Conservation (phyloP, 2,888 invertebrate genomes). For the Anthrax anthrax region DNA sequence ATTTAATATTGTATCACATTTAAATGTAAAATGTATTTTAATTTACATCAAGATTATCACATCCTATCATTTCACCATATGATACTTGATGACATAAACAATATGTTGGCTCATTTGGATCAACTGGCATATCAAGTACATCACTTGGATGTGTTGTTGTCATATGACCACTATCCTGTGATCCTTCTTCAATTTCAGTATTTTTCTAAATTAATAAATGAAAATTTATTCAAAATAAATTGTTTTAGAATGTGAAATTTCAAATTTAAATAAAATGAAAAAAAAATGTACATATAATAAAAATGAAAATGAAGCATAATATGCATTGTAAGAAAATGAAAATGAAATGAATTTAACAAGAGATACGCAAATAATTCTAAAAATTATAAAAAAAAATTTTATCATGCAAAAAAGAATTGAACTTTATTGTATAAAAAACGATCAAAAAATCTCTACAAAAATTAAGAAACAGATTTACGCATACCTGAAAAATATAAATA, state of each 20-base stretch:
- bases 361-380: no score
- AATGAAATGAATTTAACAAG: conserved; percentile 3
- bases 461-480: no score
- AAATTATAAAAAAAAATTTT: no score
- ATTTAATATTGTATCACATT: neutral
- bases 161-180: conserved; percentile 38
- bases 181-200: conserved; percentile 36
- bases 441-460: no score
- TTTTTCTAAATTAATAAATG: conserved; percentile 21
- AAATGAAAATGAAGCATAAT: conserved; percentile 2
- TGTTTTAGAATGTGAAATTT: no score
- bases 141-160: conserved; percentile 65
- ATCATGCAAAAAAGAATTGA: no score
- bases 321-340: conserved; percentile 6
- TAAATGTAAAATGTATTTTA: neutral
- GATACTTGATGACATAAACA: conserved; percentile 95
- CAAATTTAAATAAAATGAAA: neutral
- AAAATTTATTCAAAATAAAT: no score
- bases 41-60: conserved; percentile 64
- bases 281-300: neutral
- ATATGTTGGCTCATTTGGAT: conserved; percentile 98
- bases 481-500: no score
- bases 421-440: no score
- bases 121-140: conserved; percentile 79
- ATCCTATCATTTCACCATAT: conserved; percentile 90